Conservation (phyloP, 2,113 vertebrate species). For the Osmerus mordax region DNA sequence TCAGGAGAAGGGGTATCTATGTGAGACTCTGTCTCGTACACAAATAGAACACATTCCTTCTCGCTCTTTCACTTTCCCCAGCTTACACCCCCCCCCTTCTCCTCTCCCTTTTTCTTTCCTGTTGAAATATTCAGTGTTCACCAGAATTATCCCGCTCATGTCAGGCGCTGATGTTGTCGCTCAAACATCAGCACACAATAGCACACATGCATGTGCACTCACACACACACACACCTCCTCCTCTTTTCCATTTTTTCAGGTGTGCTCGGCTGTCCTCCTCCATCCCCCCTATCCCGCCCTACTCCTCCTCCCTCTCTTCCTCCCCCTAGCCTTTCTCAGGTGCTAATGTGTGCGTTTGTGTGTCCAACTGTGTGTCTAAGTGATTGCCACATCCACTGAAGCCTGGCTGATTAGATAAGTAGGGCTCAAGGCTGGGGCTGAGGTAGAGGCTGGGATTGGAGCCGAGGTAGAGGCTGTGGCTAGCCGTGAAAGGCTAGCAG, state of each 20-base stretch:
- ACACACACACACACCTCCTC: no score
- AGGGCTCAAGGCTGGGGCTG: slow-evolving; percentile 66
- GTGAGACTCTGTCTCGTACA: not conserved
- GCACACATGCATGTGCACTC: not conserved
- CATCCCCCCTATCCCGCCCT: no score
- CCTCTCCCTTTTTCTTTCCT: not conserved
- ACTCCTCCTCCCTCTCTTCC: no score
- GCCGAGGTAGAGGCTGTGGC: slow-evolving; percentile 62
- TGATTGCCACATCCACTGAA: slow-evolving; percentile 67
- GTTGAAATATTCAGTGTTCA: not conserved
- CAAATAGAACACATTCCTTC: not conserved
- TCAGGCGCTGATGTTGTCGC: not conserved
- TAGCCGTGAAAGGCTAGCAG: slow-evolving; percentile 13
- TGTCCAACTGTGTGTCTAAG: slow-evolving; percentile 67
- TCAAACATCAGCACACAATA: slow-evolving; percentile 1
- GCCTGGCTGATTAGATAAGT: slow-evolving; percentile 61
- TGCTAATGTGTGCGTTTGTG: slow-evolving; percentile 32
- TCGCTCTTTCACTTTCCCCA: not conserved
- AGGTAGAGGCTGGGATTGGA: slow-evolving; percentile 36
- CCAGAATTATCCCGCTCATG: not conserved
- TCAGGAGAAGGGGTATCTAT: not conserved
- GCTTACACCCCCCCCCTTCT: not conserved
- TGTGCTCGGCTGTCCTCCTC: no score
- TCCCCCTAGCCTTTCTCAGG: no score
- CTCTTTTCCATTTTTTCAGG: no score